Evolutionary conservation across 2,888 invertebrate genomes (phyloP).

Genomic region (Helicoverpa assulta): DNA sequence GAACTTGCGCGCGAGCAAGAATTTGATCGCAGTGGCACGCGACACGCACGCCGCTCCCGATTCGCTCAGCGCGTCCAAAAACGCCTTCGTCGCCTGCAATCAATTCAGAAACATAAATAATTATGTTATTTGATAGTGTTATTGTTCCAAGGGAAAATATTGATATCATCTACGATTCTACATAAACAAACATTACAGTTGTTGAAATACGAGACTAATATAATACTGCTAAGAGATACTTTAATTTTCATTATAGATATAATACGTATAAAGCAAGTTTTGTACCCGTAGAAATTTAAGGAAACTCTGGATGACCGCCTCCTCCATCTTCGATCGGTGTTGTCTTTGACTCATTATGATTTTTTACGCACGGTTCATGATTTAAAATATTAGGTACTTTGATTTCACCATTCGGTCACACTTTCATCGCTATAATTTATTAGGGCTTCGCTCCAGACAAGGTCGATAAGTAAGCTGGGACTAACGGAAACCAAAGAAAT

Average conservation of each 20-base stretch:
- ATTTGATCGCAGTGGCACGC: slow-evolving; percentile 97
- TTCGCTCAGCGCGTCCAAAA: slow-evolving; percentile 94
- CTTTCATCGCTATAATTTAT: slow-evolving; percentile 71
- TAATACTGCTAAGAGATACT: too few species aligned
- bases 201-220: too few species aligned
- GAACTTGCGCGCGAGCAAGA: slow-evolving; percentile 98
- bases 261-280: slow-evolving; percentile 16
- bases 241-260: too few species aligned
- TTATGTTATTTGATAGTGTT: slow-evolving; percentile 6
- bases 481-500: slow-evolving; percentile 64
- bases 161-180: background rate
- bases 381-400: slow-evolving; percentile 62
- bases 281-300: slow-evolving; percentile 78
- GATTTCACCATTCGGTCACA: slow-evolving; percentile 80
- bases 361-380: slow-evolving; percentile 61
- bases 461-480: slow-evolving; percentile 55
- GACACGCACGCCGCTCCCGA: slow-evolving; percentile 90
- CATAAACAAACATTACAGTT: slow-evolving; percentile 10
- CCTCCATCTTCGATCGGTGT: slow-evolving; percentile 71
- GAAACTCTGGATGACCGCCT: slow-evolving; percentile 71
- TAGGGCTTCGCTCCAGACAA: slow-evolving; percentile 39
- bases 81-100: slow-evolving; percentile 94
- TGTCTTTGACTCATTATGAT: slow-evolving; percentile 65
- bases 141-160: background rate
- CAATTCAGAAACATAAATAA: slow-evolving; percentile 8